Base-by-base conservation (phyloP, 2,797 vertebrate genomes). In the Scarus forsteni region DNA sequence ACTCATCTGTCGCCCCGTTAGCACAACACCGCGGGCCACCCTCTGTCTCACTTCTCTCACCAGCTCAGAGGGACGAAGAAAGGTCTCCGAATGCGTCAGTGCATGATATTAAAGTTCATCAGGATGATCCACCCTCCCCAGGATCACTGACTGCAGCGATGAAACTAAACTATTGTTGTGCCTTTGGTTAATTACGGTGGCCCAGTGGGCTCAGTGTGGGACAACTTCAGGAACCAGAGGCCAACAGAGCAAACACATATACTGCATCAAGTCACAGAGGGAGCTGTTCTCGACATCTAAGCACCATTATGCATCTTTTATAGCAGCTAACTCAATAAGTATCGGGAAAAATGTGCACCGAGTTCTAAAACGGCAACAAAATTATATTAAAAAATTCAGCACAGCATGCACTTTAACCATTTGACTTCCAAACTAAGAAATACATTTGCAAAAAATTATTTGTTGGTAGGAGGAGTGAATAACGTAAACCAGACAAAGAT, bases 1-100 rank as follows among this genome's bases (percentile, higher is more conserved):
- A 43, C 58, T 72, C 63, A 50, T 73, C 68, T 36, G 60, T 71
- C 59, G 40, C 8, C 62, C 39, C 35, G n/a, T 0, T n/a, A 15
- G 16, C 14, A 40, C 65, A 66, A 7, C 15, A 59, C 14, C 11
- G 5, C 18, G 51, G n/a, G 38, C 48, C 19, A 16, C 35, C 12
- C 7, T 45, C 14, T 15, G 18, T 40, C 18, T 16, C 18, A 14
- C 44, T 67, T 51, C 11, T 43, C 42, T 54, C 5, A 11, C 15
- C 6, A 3, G 56, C 55, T 60, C 40, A 71, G 10, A 65, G 48
- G 39, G 18, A 66, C 15, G 7, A 14, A 2, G 51, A 14, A 48
- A 15, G 19, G 35, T 55, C 54, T 62, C 54, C 49, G 53, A 42
- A 10, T 42, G 40, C 40, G 40, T 42, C 16, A 19, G 36, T 46